These are phyloP conservation scores for Polylopha cassiicola DNA, from an alignment of 2,888 invertebrate genomes.

Conservation along the genomic window DNA sequence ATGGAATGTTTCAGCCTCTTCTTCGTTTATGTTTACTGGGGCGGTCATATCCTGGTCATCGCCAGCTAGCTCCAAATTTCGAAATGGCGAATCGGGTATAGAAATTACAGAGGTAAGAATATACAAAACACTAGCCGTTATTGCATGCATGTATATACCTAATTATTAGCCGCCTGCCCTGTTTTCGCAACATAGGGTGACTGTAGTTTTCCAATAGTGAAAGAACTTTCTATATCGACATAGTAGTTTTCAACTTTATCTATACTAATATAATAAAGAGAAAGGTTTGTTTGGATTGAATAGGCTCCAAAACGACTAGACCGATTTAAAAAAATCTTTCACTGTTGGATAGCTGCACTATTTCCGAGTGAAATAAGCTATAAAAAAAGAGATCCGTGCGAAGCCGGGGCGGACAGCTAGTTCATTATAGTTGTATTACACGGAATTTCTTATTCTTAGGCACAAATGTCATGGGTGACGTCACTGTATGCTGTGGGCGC, in stretches of 20 bases:
- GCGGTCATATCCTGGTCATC: slow-evolving; percentile 73
- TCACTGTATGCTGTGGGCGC: slow-evolving; percentile 76
- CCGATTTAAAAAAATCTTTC: too few relatives aligned
- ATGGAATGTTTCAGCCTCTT: slow-evolving; percentile 61
- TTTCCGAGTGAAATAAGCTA: too few relatives aligned
- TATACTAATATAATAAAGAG: too few relatives aligned
- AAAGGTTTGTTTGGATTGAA: too few relatives aligned
- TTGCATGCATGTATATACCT: background rate
- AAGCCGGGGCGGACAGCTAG: background rate
- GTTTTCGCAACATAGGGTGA: too few relatives aligned
- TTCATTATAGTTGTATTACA: background rate
- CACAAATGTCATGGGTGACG: slow-evolving; percentile 76
- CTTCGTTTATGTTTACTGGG: slow-evolving; percentile 66
- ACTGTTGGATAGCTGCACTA: too few relatives aligned
- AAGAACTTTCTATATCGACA: too few relatives aligned
- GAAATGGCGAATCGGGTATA: slow-evolving; percentile 56
- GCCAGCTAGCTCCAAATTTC: slow-evolving; percentile 74
- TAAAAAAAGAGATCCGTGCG: background rate
- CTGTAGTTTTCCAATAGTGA: too few relatives aligned
- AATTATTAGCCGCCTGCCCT: background rate
- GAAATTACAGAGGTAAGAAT: slow-evolving; percentile 56
- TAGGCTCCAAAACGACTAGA: too few relatives aligned
- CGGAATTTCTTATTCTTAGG: slow-evolving; percentile 31
- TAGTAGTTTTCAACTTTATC: too few relatives aligned
- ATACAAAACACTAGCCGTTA: background rate